Base-by-base conservation (phyloP, 2,113 vertebrate species). In the Xenopus laevis region DNA sequence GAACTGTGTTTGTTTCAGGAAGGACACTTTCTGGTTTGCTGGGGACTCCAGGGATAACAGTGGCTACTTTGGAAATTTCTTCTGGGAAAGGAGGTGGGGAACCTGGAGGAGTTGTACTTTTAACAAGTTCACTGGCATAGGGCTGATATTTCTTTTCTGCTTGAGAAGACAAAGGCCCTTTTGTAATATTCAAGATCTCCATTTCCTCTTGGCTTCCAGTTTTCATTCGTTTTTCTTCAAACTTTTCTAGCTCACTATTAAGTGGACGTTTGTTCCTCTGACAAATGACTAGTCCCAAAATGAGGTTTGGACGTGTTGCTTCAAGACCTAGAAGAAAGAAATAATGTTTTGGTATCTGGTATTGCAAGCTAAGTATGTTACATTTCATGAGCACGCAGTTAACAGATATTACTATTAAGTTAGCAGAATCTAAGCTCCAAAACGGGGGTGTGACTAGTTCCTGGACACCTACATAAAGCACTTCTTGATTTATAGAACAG, bases 261-360 rank as follows among this genome's bases (percentile, higher is more conserved):
- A 86, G 87, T 12, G 83, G 85, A 59, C 93, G 93, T 68, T 98
- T 98, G 33, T 80, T 70, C 75, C 93, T 98, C 77, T 99, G 97
- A 82, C 94, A 91, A 77, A 99, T 92, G 12, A 94, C 95, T 63
- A 99, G 78, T 45, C 97, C 97, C 27, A 99, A 91, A 76, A 99
- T 94, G 69, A 99, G 87, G 89, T 98, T 97, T 3, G 96, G 96
- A 59, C 95, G 92, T 10, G 91, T 91, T 44, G 91, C 88, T 81
- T 99, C 96, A 65, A 99, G 92, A 61, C 97, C 97, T 99, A 83
- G 13, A 86, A 90, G 17, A 9, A 72, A 83, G 83, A 68, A 78
- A 30, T 89, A 75, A 86, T 63, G 1, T 50, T 50, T 50, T 40
- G 8, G 8, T 6, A 40, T 40, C 8, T 9, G 33, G 33, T 6